Evolutionary conservation across 2,113 vertebrate genomes (phyloP), one percentile per base, ranked within the genome.

Genomic region (Rhynchomys soricoides): DNA sequence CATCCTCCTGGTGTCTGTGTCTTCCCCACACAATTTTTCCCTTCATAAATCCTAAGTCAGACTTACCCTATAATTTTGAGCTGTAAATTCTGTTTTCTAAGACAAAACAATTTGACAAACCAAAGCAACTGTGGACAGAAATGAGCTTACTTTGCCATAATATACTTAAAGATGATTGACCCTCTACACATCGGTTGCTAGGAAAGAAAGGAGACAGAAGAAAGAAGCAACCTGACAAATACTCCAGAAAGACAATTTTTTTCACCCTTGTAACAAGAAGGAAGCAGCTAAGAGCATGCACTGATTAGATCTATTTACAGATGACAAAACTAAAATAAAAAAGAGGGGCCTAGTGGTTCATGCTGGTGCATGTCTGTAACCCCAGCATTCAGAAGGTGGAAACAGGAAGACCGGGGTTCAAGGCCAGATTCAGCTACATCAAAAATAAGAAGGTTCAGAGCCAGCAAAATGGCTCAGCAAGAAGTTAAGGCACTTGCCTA

Each of bases 31-130:
- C n/a, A 82, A 50, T 6, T 43, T 89, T 64, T 29, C 48, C 90
- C 57, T 91, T 95, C 95, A 57, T 31, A 97, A 81, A 92, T 45
- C 64, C 55, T 79, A 81, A 95, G 75, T n/a, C 64, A 92, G 22
- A 91, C 19, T 8, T n/a, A 86, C 79, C 31, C 81, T 77, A 57
- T 86, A 73, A 55, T 89, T 90, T 86, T 93, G 77, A 59, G 29
- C 64, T 91, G 24, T 77, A 75, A 88, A 91, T 68, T 78, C n/a
- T 96, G 15, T 86, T 97, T 96, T 91, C 78, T 19, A 75, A 86
- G 45, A 43, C 43, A 90, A 91, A 94, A 70, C 73, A 94, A 68
- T 12, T 91, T 45, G 50, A 71, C 31, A 93, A 70, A 70, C 73
- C 52, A 89, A 94, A 95, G 55, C 8, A 94, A 71, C 70, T 74